Base-by-base conservation (phyloP, 2,113 vertebrate genomes). In the Dissostichus mawsoni region DNA sequence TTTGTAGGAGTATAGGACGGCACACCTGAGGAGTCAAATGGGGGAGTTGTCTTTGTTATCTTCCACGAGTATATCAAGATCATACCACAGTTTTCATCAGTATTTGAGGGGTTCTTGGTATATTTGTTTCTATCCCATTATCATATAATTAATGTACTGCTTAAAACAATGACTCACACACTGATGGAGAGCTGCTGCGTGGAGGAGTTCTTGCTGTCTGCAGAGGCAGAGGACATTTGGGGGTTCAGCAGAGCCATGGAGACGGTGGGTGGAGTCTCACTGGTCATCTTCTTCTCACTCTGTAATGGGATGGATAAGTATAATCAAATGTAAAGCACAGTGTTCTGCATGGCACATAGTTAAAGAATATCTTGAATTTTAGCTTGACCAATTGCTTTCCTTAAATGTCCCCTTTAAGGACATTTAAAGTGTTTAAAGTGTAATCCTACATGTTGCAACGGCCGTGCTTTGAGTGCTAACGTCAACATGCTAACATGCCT, bases 1-100 rank as follows among this genome's bases (percentile, higher is more conserved):
- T 23, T 83, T 69, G 66, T 97, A 98, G 72, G 97, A 93, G 71
- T 98, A 97, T 33, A 98, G 92, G 81, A 96, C 96, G 18, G 97
- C 96, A 45, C 95, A 98, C 94, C 97, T 99, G 92, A 25, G 77
- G 80, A 76, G 67, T 45, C 74, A 77, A 25, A 84, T 58, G 70
- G 1, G 55, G n/a, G n/a, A 12, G 45, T 33, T 11, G 13, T 41
- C 1, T 29, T 7, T 20, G 12, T 72, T 17, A 55, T 66, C 11
- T 48, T 64, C 66, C 4, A 44, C 16, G 14, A 41, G 29, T 18
- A 55, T 12, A 62, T 65, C 45, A 23, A 71, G 11, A 70, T 64
- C 72, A 11, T 25, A 20, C 18, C 48, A 29, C 0, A 12, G 50
- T 67, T 76, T 68, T 52, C 67, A 47, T 1, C 23, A 11, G 5